Evolutionary conservation across 1,140 invertebrate species (phyloP).

Genomic region (Procambarus clarkii): DNA sequence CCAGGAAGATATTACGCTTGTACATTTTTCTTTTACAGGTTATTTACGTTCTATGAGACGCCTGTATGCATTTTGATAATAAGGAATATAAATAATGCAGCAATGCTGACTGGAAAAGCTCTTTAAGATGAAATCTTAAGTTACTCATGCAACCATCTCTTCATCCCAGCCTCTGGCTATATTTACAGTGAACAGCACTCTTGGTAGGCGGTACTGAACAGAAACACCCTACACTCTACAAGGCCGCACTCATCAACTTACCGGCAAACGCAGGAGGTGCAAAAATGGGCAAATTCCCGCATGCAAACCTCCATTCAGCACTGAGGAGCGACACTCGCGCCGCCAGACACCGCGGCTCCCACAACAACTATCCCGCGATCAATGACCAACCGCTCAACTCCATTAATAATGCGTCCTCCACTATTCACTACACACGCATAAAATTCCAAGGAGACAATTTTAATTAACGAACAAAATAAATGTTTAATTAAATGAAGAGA

Average conservation of each 20-base stretch:
- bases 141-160: neutral
- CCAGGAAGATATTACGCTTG: neutral
- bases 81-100: neutral
- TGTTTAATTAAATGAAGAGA: neutral
- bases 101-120: neutral
- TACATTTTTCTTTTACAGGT: neutral
- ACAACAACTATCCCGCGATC: constrained; percentile 34
- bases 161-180: neutral
- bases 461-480: neutral
- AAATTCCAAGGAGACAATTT: too few relatives aligned
- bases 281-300: constrained; percentile 53
- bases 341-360: neutral
- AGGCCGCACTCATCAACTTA: constrained; percentile 21
- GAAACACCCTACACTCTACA: neutral
- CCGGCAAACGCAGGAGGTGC: constrained; percentile 16
- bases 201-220: neutral
- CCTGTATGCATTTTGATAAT: neutral
- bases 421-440: neutral
- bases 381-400: constrained; percentile 27
- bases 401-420: neutral
- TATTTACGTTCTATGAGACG: neutral
- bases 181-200: too few relatives aligned
- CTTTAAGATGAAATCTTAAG: neutral
- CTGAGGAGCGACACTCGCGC: constrained; percentile 39
- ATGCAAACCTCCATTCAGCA: constrained; percentile 37